Base-by-base conservation (phyloP, 2,888 invertebrate genomes). In the Hofmannophila pseudospretella region DNA sequence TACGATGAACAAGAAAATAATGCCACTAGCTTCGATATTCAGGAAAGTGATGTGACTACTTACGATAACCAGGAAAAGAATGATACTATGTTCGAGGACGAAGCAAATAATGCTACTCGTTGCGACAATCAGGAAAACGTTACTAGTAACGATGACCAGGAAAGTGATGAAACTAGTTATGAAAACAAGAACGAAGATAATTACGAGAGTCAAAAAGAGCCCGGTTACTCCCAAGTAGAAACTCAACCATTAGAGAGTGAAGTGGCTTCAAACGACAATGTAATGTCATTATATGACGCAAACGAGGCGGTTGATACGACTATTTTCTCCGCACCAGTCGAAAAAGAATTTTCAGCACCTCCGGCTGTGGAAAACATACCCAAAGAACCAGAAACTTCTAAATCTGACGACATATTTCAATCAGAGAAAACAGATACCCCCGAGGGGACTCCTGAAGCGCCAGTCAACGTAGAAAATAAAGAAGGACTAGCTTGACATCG, bases 401-500 rank as follows among this genome's bases (percentile, higher is more conserved):
- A 57, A 39, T 39, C 54, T 2, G 47, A 51, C 7, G 75, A 79
- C 34, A 78, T 78, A 39, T 77, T 77, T 51, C 50, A 55, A 35
- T 22, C 34, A 25, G 32, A 29, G 27, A 33, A 38, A 32, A 9
- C 19, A 11, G 39, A 42, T 5, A 41, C 32, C 20, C 25, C 2
- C 5, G 35, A 35, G 5, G 8, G 5, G 8, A 30, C 10, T 13
- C 20, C 10, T 10, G 30, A 28, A 2, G 22, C 32, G 2, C 13
- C 12, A 9, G n/a, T 10, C 27, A 13, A 12, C 11, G 51, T 47
- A 25, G 64, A 68, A 33, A 56, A 41, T 37, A 54, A 51, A 42
- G 74, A 72, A 32, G 71, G 61, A 5, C 60, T 63, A 35, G 72
- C 75, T 57, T 82, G 84, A 84, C 79, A 62, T 41, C 55, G 67